Evolutionary conservation across 64 coral and sea anemone genomes (phyloP).

Genomic region (Cladopsammia gracilis): DNA sequence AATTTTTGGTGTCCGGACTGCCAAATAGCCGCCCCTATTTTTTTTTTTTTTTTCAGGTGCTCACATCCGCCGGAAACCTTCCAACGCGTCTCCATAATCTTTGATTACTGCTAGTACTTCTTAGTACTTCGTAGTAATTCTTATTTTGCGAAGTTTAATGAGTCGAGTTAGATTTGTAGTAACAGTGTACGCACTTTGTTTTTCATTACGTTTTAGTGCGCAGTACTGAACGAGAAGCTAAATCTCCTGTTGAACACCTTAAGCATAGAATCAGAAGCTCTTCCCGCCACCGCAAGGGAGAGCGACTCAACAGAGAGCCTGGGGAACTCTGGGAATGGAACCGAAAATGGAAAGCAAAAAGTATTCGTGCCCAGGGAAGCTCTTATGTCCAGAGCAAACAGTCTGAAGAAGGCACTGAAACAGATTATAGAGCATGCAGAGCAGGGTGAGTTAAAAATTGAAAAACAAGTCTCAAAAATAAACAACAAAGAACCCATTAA

Average conservation of each 20-base stretch:
- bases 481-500: too few species aligned
- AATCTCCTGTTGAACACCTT: constrained; percentile 84
- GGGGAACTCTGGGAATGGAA: constrained; percentile 55
- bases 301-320: constrained; percentile 33
- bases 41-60: too few species aligned
- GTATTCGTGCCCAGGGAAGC: constrained; percentile 96
- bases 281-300: constrained; percentile 70
- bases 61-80: too few species aligned
- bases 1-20: too few species aligned
- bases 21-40: too few species aligned
- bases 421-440: constrained; percentile 98
- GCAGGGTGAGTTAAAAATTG: constrained; percentile 58
- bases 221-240: constrained; percentile 93
- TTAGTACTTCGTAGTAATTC: too few species aligned
- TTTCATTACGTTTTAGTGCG: constrained; percentile 70
- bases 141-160: too few species aligned
- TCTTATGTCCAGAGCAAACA: constrained; percentile 98
- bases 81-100: neutral
- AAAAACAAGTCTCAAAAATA: too few species aligned
- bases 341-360: constrained; percentile 80
- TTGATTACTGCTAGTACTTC: neutral
- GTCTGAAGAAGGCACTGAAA: constrained; percentile 94
- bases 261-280: constrained; percentile 93
- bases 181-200: neutral
- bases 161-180: too few species aligned